Base-by-base conservation (phyloP, 2,797 vertebrate species). In the Pseudotriccus pelzelni region DNA sequence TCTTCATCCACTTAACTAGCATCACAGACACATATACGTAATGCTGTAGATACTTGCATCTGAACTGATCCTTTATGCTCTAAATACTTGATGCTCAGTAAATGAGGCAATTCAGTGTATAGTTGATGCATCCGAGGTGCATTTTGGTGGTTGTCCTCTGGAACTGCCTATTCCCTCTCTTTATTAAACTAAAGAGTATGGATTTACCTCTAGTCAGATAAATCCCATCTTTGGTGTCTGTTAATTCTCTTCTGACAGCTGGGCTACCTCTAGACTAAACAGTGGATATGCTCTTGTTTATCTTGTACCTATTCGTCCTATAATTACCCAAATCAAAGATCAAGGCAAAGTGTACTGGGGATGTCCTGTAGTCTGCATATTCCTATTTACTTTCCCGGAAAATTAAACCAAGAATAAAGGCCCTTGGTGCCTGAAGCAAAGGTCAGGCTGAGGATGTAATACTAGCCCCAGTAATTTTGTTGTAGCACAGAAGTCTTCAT, bases 21-120 rank as follows among this genome's bases (percentile, higher is more conserved):
- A 49, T 47, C 63, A 58, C 5, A 14, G 19, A 10, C 28, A 4
- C 1, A 2, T 4, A 3, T 36, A 25, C 0, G 0, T 34, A 20
- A 37, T 12, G 18, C 10, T 70, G 24, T 24, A 47, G 19, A 7
- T 37, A 27, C 14, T 50, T 47, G 6, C 9, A 20, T 23, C 25
- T 59, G 25, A 87, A 20, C 15, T 23, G 44, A 28, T 41, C 6
- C 2, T 28, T n/a, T n/a, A 4, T 6, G 7, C 14, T 46, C 14
- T 46, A 41, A 22, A 22, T 41, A 32, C 21, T 49, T 64, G 52
- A 20, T 41, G 25, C 4, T 25, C 1, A 22, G 10, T 41, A 13
- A 52, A 39, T 9, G 39, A 78, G 11, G 9, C 10, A 25, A 9
- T 53, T 64, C 46, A 56, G 63, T 46, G 23, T 23, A 18, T 21